Conservation (phyloP, 2,797 vertebrate genomes). For the Anas flavirostris region DNA sequence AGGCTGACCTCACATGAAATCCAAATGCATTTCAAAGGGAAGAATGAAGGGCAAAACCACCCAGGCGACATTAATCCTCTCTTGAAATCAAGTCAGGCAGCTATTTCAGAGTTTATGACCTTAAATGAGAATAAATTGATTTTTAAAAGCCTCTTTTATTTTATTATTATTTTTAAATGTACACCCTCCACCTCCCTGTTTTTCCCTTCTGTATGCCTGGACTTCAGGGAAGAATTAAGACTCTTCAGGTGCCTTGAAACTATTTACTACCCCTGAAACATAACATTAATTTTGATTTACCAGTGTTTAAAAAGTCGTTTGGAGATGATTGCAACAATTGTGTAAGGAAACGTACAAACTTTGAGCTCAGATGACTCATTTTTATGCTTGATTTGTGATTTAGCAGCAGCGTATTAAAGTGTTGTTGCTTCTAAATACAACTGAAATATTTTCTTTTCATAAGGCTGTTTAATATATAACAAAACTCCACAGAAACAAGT, state of each 20-base stretch:
- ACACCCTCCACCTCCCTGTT: not conserved
- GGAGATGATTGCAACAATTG: not conserved
- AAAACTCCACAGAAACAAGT: slow-evolving; percentile 28
- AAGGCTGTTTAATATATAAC: slow-evolving; percentile 2
- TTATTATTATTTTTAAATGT: not conserved
- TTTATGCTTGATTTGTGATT: slow-evolving; percentile 38
- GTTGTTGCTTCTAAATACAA: slow-evolving; percentile 21
- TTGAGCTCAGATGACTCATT: slow-evolving; percentile 1
- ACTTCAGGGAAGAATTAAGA: slow-evolving; percentile 1
- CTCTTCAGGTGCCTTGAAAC: not conserved
- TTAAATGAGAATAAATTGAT: slow-evolving; percentile 23
- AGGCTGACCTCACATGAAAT: not conserved
- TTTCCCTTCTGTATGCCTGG: not conserved
- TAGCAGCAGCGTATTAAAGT: slow-evolving; percentile 12
- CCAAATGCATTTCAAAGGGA: not conserved
- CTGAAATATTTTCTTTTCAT: slow-evolving; percentile 8
- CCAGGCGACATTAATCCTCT: not conserved
- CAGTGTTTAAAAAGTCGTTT: not conserved
- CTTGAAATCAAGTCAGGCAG: not conserved
- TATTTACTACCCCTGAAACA: not conserved
- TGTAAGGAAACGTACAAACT: slow-evolving; percentile 10
- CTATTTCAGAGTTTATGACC: slow-evolving; percentile 18
- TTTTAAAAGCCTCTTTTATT: not conserved
- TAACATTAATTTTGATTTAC: slow-evolving; percentile 26
- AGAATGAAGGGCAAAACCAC: not conserved